phyloP scores from a whole-genome alignment of 1,140 invertebrate genomes.

The Chrysomallon squamiferum region DNA sequence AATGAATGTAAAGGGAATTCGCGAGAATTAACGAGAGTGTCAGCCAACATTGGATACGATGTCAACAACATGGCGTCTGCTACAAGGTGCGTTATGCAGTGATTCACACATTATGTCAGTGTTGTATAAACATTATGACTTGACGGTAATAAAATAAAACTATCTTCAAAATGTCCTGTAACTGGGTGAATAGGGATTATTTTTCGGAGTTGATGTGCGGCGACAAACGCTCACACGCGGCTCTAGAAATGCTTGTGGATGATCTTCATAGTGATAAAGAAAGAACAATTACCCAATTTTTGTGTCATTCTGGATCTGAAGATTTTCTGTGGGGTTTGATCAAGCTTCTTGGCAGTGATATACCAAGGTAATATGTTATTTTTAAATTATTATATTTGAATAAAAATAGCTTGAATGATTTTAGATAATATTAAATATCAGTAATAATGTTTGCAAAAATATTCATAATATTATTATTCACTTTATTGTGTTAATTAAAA shows the following conservation, averaged over 20 bases:
- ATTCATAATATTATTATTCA: no score
- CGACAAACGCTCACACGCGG: constrained; percentile 42
- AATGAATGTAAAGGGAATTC: constrained; percentile 5
- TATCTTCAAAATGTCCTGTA: constrained; percentile 36
- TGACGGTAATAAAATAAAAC: not conserved
- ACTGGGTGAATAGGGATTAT: constrained; percentile 56
- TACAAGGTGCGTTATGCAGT: not conserved
- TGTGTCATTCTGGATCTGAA: constrained; percentile 59
- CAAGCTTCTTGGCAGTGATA: constrained; percentile 53
- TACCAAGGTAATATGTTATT: constrained; percentile 42
- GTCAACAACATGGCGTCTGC: constrained; percentile 23
- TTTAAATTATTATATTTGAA: no score
- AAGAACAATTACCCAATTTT: constrained; percentile 51
- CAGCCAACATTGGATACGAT: constrained; percentile 29
- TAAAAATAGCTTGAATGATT: no score
- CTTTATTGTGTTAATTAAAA: no score
- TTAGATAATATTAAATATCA: no score
- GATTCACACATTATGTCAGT: not conserved
- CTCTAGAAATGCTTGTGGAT: constrained; percentile 59
- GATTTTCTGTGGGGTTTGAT: constrained; percentile 61
- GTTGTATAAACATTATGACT: not conserved
- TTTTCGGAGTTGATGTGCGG: constrained; percentile 47
- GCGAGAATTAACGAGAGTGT: constrained; percentile 12
- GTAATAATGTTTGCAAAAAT: no score
- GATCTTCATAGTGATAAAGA: constrained; percentile 61